These are phyloP conservation scores for Teleogryllus occipitalis DNA, from an alignment of 1,140 invertebrate species.

Conservation along the genomic window DNA sequence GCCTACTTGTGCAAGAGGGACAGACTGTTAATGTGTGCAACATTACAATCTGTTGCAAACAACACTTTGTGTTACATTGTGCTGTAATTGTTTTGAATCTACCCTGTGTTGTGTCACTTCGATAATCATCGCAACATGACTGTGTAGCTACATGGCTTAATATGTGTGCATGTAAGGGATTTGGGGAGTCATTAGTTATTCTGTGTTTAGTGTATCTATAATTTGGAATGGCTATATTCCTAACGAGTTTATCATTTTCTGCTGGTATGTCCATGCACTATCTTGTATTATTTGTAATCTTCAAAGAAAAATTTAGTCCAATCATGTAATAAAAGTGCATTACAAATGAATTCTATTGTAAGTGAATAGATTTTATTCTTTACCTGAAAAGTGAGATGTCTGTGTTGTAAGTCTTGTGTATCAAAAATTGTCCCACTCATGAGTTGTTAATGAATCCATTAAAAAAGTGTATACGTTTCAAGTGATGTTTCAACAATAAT, in stretches of 20 bases:
- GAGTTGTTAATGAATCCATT: too few relatives aligned
- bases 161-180: background rate
- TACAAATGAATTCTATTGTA: background rate
- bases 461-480: too few relatives aligned
- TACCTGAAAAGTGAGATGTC: background rate
- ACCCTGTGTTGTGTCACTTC: background rate
- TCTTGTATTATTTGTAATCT: background rate
- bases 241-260: background rate
- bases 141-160: background rate
- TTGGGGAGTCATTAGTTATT: background rate
- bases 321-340: background rate
- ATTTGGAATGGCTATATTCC: background rate
- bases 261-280: background rate
- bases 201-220: background rate
- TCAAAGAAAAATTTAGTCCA: background rate
- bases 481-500: too few relatives aligned
- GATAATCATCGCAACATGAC: background rate
- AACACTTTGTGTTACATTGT: background rate
- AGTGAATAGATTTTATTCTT: background rate
- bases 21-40: too few relatives aligned
- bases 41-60: too few relatives aligned
- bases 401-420: background rate
- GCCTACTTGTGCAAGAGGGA: too few relatives aligned
- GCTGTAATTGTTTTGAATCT: background rate
- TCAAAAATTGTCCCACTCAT: too few relatives aligned